Conservation (phyloP, 2,113 vertebrate genomes). For the Alligator sinensis region DNA sequence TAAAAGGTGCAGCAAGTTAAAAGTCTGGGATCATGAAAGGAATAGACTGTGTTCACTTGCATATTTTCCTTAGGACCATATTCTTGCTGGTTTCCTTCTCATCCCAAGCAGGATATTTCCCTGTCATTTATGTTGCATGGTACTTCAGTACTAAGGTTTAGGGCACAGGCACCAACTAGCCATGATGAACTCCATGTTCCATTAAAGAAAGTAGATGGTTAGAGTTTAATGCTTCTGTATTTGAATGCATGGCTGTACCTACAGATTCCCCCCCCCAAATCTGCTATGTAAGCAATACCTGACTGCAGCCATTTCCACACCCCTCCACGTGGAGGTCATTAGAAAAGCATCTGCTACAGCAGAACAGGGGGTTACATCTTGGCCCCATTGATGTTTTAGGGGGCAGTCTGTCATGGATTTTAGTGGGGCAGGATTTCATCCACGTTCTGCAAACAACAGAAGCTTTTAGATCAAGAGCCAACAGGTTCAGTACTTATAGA, state of each 20-base stretch:
- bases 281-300: not conserved
- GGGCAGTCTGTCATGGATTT: not conserved
- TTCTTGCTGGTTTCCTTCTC: rapidly evolving
- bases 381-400: not conserved
- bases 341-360: not conserved
- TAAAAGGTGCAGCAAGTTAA: not conserved
- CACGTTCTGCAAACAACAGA: not conserved
- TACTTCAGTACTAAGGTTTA: not conserved
- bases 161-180: not conserved
- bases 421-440: not conserved
- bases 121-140: not conserved
- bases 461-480: not conserved
- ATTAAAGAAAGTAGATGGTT: not conserved
- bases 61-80: not conserved
- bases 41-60: not conserved
- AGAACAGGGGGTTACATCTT: not conserved
- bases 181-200: not conserved
- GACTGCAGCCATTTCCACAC: no score
- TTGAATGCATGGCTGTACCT: not conserved
- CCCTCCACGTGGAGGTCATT: no score
- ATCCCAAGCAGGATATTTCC: not conserved
- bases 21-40: not conserved
- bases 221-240: rapidly evolving
- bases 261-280: not conserved
- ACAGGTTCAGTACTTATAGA: not conserved